Percentiles rank a stretch among this genome's conserved stretches.
Conservation (phyloP, 2,113 vertebrate species). For the Micronisus gabar region DNA sequence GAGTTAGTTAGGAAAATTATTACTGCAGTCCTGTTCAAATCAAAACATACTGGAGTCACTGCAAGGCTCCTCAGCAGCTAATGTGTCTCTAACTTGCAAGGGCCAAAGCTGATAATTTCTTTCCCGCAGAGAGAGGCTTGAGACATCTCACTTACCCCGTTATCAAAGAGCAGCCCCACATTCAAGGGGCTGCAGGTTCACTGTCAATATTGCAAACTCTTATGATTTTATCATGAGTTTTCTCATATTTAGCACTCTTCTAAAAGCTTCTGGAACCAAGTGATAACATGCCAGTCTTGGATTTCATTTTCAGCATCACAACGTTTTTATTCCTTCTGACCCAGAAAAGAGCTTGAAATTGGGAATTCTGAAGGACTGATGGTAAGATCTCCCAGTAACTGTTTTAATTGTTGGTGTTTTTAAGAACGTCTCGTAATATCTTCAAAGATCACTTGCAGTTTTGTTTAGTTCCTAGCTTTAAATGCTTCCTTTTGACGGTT, state of each 20-base stretch:
- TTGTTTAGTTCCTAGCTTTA: neutral
- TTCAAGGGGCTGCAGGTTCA: neutral
- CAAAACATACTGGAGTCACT: neutral
- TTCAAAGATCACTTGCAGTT: neutral
- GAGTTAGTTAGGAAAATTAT: neutral
- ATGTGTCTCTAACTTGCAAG: neutral
- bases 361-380: neutral
- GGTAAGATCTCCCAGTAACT: neutral
- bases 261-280: neutral
- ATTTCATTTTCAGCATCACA: neutral
- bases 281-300: neutral
- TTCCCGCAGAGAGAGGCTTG: neutral
- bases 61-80: neutral
- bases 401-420: neutral
- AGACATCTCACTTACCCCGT: neutral
- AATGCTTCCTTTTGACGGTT: neutral
- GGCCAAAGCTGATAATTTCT: neutral
- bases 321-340: neutral
- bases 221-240: neutral
- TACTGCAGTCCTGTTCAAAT: neutral
- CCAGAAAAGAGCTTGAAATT: neutral
- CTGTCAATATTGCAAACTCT: neutral
- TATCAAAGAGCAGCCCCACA: neutral
- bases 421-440: neutral
- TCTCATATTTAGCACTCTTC: neutral